Evolutionary conservation across 2,888 invertebrate species (phyloP).

Genomic region (Philhelius pedissequus): DNA sequence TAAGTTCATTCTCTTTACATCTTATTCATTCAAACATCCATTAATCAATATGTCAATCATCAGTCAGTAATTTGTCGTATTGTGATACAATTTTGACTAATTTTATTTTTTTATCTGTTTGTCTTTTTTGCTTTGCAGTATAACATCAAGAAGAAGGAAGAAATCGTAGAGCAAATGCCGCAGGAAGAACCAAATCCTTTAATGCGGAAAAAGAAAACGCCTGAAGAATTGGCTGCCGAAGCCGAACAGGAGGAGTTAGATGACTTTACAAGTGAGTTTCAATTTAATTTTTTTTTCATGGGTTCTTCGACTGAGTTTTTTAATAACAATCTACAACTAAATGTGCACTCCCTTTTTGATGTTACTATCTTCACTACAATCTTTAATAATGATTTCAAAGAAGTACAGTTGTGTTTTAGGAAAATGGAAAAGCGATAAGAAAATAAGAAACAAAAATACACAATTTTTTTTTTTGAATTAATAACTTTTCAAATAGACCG

Average conservation of each 20-base stretch:
- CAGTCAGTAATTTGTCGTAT: slow-evolving; percentile 21
- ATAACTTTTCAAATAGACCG: too few species aligned
- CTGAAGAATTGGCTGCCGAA: slow-evolving; percentile 97
- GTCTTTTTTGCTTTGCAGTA: slow-evolving; percentile 91
- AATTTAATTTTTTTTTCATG: slow-evolving; percentile 81
- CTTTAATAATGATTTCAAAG: neutral
- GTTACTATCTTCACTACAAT: slow-evolving; percentile 33
- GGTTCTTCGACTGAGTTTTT: neutral
- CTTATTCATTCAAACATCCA: neutral
- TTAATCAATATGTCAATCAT: slow-evolving; percentile 16
- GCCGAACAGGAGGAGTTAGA: slow-evolving; percentile 97
- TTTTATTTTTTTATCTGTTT: slow-evolving; percentile 62
- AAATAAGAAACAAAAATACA: neutral
- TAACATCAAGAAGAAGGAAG: slow-evolving; percentile 99
- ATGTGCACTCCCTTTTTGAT: slow-evolving; percentile 36
- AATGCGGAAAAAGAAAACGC: slow-evolving; percentile 99
- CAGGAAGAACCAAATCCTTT: slow-evolving; percentile 94
- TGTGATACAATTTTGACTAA: neutral
- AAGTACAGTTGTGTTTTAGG: slow-evolving; percentile 2
- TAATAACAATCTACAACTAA: slow-evolving; percentile 49
- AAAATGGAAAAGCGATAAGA: neutral
- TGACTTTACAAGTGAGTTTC: slow-evolving; percentile 93
- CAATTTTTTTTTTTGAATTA: neutral
- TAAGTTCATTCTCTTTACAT: slow-evolving; percentile 16
- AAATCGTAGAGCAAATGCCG: slow-evolving; percentile 90